Conservation (phyloP, 2,113 vertebrate species). For the Lanius ludovicianus region DNA sequence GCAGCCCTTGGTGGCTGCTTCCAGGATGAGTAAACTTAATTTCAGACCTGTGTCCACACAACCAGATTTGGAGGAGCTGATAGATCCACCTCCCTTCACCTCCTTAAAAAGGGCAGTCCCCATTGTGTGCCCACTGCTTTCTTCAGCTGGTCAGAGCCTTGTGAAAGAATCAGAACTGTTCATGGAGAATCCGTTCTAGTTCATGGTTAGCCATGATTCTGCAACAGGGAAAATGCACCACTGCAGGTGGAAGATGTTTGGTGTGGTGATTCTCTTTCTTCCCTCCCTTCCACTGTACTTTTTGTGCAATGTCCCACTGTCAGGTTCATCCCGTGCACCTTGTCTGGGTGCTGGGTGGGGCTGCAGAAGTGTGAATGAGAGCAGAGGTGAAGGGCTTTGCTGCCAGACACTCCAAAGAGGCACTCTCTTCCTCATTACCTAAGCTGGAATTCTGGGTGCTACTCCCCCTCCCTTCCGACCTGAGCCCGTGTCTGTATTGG, state of each 20-base stretch:
- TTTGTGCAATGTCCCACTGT: background rate
- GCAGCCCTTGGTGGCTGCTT: background rate
- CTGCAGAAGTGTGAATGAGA: background rate
- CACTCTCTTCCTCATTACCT: background rate
- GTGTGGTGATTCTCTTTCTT: background rate
- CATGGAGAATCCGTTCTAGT: background rate
- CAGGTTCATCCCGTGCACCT: background rate
- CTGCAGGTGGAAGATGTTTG: background rate
- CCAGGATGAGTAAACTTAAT: background rate
- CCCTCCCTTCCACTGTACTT: rapidly evolving
- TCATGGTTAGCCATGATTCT: background rate
- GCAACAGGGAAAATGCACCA: background rate
- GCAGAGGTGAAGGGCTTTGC: background rate
- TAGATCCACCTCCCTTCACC: background rate
- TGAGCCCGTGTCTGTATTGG: rapidly evolving
- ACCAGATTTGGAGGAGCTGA: background rate
- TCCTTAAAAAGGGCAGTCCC: background rate
- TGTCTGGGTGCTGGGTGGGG: background rate
- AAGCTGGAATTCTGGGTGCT: background rate
- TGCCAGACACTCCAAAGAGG: background rate
- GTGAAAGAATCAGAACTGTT: too few species aligned
- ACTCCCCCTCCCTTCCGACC: background rate
- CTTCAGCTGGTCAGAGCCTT: background rate
- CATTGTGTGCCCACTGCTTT: background rate
- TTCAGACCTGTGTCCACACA: background rate